Evolutionary conservation across 2,888 invertebrate species (phyloP).

Genomic region (Dermolepida albohirtum): DNA sequence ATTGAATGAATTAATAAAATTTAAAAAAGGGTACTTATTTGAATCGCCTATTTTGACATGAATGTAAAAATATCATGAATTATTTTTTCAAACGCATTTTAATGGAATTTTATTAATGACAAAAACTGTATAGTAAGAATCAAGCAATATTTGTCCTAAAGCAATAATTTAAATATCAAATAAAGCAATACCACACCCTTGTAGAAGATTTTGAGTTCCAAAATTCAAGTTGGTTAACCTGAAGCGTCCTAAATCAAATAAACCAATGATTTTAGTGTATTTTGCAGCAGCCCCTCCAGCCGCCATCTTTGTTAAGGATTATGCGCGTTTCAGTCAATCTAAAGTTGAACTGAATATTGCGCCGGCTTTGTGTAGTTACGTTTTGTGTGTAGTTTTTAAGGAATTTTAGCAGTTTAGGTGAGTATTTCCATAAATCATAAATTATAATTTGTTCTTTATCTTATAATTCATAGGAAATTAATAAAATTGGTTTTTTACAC

Average conservation of each 20-base stretch:
- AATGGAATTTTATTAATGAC: too few relatives aligned
- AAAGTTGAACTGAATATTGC: conserved; percentile 55
- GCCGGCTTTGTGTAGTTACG: conserved; percentile 53
- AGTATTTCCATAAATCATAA: conserved; percentile 34
- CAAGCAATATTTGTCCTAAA: too few relatives aligned
- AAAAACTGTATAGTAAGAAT: too few relatives aligned
- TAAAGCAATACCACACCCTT: conserved; percentile 55
- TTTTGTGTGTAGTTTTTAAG: conserved; percentile 54
- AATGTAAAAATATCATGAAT: too few relatives aligned
- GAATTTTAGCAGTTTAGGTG: conserved; percentile 55
- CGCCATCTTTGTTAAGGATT: conserved; percentile 58
- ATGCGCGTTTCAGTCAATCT: conserved; percentile 60
- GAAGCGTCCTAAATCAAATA: conserved; percentile 58
- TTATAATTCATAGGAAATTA: conserved; percentile 1
- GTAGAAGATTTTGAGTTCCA: background rate
- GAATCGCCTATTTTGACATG: too few relatives aligned
- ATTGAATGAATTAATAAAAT: too few relatives aligned
- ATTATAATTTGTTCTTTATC: conserved; percentile 33
- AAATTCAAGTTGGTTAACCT: conserved; percentile 54
- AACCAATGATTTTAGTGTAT: conserved; percentile 55
- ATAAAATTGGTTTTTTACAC: conserved; percentile 21
- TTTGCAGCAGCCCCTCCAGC: conserved; percentile 58
- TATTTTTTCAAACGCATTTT: too few relatives aligned
- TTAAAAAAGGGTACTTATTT: too few relatives aligned
- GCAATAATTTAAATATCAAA: conserved; percentile 6